Evolutionary conservation across 2,113 vertebrate genomes (phyloP).

Genomic region (Perca flavescens): DNA sequence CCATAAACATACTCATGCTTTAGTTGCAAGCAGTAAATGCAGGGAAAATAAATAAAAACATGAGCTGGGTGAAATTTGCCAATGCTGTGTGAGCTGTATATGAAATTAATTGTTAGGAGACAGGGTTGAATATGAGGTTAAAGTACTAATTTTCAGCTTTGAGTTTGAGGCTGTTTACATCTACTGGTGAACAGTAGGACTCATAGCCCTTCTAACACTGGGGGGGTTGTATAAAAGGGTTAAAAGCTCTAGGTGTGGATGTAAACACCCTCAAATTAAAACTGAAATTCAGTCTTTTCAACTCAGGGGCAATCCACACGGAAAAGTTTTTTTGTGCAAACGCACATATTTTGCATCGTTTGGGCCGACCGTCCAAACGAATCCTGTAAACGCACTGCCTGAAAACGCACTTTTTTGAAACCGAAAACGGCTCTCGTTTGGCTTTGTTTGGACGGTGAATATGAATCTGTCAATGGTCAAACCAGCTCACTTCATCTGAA

Average conservation of each 20-base stretch:
- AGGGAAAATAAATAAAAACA: neutral
- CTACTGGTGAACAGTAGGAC: neutral
- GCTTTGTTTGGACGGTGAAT: too few species aligned
- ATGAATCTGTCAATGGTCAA: too few species aligned
- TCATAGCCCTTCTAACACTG: neutral
- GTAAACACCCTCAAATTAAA: slow-evolving; percentile 15
- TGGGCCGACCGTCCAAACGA: too few species aligned
- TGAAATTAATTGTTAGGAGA: neutral
- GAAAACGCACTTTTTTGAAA: too few species aligned
- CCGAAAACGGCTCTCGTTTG: too few species aligned
- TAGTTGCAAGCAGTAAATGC: too few species aligned
- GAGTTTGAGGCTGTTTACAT: slow-evolving; percentile 29
- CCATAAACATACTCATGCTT: too few species aligned
- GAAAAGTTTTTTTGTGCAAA: too few species aligned
- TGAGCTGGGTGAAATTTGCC: neutral
- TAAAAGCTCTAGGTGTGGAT: slow-evolving; percentile 8
- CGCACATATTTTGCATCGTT: too few species aligned
- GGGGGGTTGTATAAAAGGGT: neutral
- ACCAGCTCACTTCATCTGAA: too few species aligned
- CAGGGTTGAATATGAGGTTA: neutral
- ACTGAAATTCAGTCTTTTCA: neutral
- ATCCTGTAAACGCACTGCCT: too few species aligned
- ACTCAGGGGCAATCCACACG: too few species aligned
- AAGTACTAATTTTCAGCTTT: slow-evolving; percentile 4
- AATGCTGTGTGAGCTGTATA: neutral